Evolutionary conservation across 2,797 vertebrate genomes (phyloP).

Genomic region (Coreius guichenoti): DNA sequence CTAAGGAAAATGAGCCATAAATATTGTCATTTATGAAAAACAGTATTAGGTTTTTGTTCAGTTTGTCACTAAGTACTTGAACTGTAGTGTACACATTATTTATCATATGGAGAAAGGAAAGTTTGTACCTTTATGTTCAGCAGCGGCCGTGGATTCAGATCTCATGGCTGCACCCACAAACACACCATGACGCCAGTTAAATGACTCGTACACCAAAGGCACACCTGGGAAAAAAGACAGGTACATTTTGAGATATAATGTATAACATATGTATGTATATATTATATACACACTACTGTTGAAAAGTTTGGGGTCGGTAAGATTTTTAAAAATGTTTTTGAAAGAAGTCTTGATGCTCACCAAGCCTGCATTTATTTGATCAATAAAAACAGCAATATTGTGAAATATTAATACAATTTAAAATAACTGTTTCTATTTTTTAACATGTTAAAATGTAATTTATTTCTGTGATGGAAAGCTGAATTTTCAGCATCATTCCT

Average conservation of each 20-base stretch:
- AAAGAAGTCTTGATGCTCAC: not conserved
- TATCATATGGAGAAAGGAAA: not conserved
- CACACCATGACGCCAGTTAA: conserved; percentile 91
- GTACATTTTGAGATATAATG: not conserved
- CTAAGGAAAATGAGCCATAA: conserved; percentile 65
- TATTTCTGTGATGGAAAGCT: not conserved
- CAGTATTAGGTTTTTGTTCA: not conserved
- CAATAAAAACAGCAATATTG: no score
- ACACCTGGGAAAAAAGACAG: conserved; percentile 79
- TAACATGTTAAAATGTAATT: not conserved
- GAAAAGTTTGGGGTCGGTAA: not conserved
- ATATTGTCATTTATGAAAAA: not conserved
- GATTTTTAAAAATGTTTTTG: not conserved
- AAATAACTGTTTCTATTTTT: not conserved
- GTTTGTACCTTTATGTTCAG: conserved; percentile 87
- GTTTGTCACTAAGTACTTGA: not conserved
- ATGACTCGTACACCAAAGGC: conserved; percentile 90
- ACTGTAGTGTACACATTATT: not conserved
- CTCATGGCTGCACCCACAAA: conserved; percentile 93
- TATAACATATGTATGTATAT: not conserved
- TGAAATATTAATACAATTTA: no score
- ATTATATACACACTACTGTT: not conserved
- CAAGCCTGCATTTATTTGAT: not conserved
- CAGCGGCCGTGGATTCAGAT: conserved; percentile 92
- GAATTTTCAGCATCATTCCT: no score